Base-by-base conservation (phyloP, 2,797 vertebrate species). In the Antennarius maculatus region DNA sequence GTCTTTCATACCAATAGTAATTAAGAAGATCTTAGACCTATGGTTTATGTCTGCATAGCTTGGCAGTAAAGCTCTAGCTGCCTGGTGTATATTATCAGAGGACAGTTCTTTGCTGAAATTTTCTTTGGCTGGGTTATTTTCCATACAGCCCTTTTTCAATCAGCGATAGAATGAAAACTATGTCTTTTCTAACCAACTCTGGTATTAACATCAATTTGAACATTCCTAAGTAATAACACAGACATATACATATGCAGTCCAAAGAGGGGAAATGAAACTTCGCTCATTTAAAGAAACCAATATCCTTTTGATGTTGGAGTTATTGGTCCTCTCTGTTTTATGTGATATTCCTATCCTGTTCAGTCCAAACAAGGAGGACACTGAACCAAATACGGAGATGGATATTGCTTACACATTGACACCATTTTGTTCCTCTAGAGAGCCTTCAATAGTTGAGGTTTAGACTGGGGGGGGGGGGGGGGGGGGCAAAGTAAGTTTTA, bases 311-410 rank as follows among this genome's bases (percentile, higher is more conserved):
- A 77, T 66, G 53, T 54, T 61, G 68, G 54, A 53, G 63, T 34
- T 62, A 58, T 51, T 52, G 62, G 61, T 69, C 72, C 76, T 72
- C 45, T 75, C 48, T 65, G 43, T 82, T 71, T 76, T 82, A 66
- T 84, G 55, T 68, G 54, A 41, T 89, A 72, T 55, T 74, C 50
- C 18, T 78, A 50, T 87, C 84, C 57, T 76, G 72, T 59, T 91
- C 41, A 88, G 7, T 54, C n/a, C 61, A 82, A 76, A 79, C 65
- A 56, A 73, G 80, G 74, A 48, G 60, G 57, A 23, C 65, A 46
- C 79, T 85, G 79, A 88, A 81, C 95, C 96, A 96, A 96, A 97
- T 95, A 97, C 95, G 95, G 95, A 91, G 72, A 91, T 62, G 85
- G 64, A 77, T 60, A 67, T 63, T 74, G 72, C 54, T 48, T 64